Evolutionary conservation across 2,888 invertebrate genomes (phyloP), one percentile per base, ranked within the genome.

Genomic region (Baronia brevicornis): DNA sequence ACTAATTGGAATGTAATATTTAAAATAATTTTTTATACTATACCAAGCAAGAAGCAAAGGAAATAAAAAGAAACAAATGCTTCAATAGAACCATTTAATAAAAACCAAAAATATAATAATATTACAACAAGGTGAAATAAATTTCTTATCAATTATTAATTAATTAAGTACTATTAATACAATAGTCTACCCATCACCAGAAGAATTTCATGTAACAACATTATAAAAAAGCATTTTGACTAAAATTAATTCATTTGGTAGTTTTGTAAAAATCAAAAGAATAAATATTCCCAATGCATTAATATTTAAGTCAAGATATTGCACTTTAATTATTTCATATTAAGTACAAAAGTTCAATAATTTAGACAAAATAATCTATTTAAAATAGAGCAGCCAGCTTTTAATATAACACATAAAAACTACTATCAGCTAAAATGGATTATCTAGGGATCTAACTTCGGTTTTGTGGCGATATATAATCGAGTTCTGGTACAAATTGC

Each of bases 11-110:
- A n/a, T n/a, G n/a, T n/a, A n/a, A n/a, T n/a, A n/a, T n/a, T n/a
- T n/a, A 28, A 31, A 34, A 26, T 11, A 29, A 38, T 41, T n/a
- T n/a, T n/a, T n/a, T n/a, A n/a, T n/a, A n/a, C n/a, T n/a, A n/a
- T n/a, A n/a, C n/a, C n/a, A n/a, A n/a, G n/a, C n/a, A n/a, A 38
- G 44, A 45, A 46, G 56, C 47, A 46, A 47, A 53, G 46, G 49
- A 57, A 55, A 60, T 63, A 66, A 58, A 62, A 49, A 50, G 51
- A 59, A 47, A 52, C 62, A 66, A 59, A 52, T 46, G 60, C 50
- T 53, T 58, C 48, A 51, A 64, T 65, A 60, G 63, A 78, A 78
- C 73, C 69, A 53, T 79, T 80, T 82, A 78, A 73, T 78, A 65
- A 73, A 71, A 79, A 74, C 60, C 63, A 71, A 77, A 74, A 68